Conservation (phyloP, 2,113 vertebrate genomes). For the Bubalus kerabau region DNA sequence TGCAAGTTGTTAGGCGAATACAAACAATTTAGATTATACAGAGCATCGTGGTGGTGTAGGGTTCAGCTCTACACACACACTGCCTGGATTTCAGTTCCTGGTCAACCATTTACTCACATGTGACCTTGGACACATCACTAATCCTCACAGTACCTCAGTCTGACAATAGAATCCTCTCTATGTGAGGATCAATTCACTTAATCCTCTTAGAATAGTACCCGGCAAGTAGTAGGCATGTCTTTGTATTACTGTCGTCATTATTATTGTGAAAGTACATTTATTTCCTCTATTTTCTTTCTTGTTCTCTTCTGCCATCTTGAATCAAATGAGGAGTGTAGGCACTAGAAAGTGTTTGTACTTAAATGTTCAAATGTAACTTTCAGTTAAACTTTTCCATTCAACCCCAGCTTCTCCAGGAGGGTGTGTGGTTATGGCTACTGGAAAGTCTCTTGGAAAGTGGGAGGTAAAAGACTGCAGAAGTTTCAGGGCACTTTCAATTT, state of each 20-base stretch:
- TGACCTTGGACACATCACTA: not conserved
- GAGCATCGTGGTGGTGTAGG: not conserved
- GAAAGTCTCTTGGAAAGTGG: constrained; percentile 89
- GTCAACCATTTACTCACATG: not conserved
- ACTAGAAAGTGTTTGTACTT: not conserved
- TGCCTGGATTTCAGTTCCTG: not conserved
- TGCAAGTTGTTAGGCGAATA: not conserved
- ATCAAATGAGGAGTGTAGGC: not conserved
- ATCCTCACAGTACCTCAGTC: not conserved
- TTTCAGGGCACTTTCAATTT: constrained; percentile 91
- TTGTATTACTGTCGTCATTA: not conserved
- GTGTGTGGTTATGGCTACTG: constrained; percentile 87
- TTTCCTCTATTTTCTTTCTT: not conserved
- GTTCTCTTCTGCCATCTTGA: not conserved
- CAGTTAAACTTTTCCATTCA: constrained; percentile 41
- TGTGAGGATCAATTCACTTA: not conserved
- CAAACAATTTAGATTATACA: not conserved
- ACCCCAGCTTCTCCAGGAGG: constrained; percentile 80
- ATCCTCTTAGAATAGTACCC: not conserved
- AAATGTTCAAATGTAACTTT: not conserved
- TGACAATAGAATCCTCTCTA: not conserved
- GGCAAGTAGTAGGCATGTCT: not conserved
- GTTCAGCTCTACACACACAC: not conserved
- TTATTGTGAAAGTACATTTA: not conserved
- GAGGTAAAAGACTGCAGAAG: constrained; percentile 87